These are phyloP conservation scores for Melipona beecheii DNA, from an alignment of 2,888 invertebrate genomes.

Conservation along the genomic window DNA sequence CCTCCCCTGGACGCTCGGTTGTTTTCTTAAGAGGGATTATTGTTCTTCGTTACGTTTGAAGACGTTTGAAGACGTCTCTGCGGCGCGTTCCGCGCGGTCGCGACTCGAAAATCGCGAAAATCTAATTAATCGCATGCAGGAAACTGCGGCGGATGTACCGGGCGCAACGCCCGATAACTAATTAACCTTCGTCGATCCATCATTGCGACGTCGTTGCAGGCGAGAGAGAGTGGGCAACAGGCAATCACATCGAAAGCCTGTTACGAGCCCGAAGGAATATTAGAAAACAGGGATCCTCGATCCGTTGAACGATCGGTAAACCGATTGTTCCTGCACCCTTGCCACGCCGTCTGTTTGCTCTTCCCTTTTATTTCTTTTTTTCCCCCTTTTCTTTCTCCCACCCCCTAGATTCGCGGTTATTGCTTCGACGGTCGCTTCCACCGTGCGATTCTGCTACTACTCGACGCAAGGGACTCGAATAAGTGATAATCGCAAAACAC, in stretches of 20 bases:
- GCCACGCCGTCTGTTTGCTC: background rate
- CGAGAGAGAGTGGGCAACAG: constrained; percentile 28
- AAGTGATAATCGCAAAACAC: no score
- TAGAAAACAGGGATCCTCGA: constrained; percentile 46
- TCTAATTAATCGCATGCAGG: constrained; percentile 63
- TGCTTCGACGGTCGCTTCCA: constrained; percentile 40
- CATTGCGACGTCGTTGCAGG: constrained; percentile 48
- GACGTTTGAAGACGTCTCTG: background rate
- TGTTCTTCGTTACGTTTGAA: background rate
- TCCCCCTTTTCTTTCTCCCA: background rate
- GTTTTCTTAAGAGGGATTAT: background rate
- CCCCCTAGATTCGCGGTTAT: constrained; percentile 19
- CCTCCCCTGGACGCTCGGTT: background rate
- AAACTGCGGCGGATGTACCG: constrained; percentile 60
- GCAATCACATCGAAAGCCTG: constrained; percentile 60
- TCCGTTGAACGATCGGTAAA: constrained; percentile 42
- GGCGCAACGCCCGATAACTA: constrained; percentile 55
- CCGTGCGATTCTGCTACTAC: constrained; percentile 2
- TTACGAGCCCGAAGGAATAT: constrained; percentile 51
- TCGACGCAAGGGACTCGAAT: no score
- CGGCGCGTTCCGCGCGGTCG: constrained; percentile 17
- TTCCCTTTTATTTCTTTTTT: background rate
- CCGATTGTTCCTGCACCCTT: constrained; percentile 36
- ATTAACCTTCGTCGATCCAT: constrained; percentile 63
- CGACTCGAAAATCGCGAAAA: constrained; percentile 57